Base-by-base conservation (phyloP, 1,140 invertebrate genomes). In the Megathymus violae region DNA sequence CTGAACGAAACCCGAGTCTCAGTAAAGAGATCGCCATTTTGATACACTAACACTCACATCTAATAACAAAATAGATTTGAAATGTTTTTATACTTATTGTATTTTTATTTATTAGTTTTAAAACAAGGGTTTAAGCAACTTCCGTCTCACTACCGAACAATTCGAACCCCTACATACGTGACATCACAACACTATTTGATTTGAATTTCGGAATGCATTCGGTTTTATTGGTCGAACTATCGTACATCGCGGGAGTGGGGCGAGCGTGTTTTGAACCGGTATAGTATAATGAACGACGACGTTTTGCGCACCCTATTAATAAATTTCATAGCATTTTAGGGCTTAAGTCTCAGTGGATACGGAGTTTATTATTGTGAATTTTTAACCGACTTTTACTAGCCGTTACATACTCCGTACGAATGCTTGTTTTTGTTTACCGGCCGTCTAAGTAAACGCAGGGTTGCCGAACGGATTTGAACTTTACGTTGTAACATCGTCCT, bases 21-120 rank as follows among this genome's bases (percentile, higher is more conserved):
- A 86, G 69, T 17, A 90, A 63, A 13, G 82, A 82, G 17, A 80
- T 63, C 69, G 84, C 88, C 88, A 90, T 90, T 59, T 78, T 86
- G 66, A 64, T 31, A 31, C 71, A 81, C 64, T 64, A 64, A 63
- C 69, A 71, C 44, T 65, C 60, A 69, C 64, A 54, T 52, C 65
- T 48, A 74, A 61, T 63, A 62, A 67, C 62, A 52, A 52, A 58
- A 59, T n/a, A n/a, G n/a, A 4, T 41, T 41, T 47, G 51, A 51
- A 9, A 22, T 41, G 14, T 15, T 22, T 41, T 38, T 54, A 13
- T 41, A 38, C 9, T 43, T 43, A 41, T 36, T 31, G 17, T 16
- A 14, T 15, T 25, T 16, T 15, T 56, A 27, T 44, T 4, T 27
- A 17, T 44, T 27, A n/a, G 15, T 16, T 38, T 51, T 3, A 58